A percentile compares a stretch with the other conserved stretches of the same genome.
Evolutionary conservation across 2,888 invertebrate genomes (phyloP).

Genomic region (Drosophila greeni): DNA sequence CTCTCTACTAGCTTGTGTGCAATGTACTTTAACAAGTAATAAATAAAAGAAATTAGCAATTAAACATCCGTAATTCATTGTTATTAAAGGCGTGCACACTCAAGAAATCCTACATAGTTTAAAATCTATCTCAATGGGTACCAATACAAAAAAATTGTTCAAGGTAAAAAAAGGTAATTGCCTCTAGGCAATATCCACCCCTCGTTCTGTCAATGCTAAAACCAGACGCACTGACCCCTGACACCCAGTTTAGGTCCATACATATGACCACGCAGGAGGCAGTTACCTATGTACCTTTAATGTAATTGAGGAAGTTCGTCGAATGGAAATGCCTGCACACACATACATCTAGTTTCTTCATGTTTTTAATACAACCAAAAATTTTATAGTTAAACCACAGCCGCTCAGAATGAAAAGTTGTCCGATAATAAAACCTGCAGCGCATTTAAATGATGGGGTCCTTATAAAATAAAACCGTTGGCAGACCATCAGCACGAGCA

Average conservation of each 20-base stretch:
- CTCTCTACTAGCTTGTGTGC: neutral
- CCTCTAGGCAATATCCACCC: slow-evolving; percentile 31
- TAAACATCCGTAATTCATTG: neutral
- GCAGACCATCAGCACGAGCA: slow-evolving; percentile 51
- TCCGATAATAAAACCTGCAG: slow-evolving; percentile 61
- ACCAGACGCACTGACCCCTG: slow-evolving; percentile 57
- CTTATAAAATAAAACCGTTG: slow-evolving; percentile 39
- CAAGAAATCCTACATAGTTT: neutral
- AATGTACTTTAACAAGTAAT: neutral
- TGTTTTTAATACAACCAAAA: neutral
- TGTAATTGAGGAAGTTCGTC: neutral
- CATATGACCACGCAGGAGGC: slow-evolving; percentile 13
- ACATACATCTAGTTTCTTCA: neutral
- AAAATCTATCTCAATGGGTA: neutral
- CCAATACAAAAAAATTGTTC: slow-evolving; percentile 2
- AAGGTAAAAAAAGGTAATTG: slow-evolving; percentile 1
- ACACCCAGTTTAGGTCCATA: slow-evolving; percentile 45
- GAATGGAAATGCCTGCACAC: neutral
- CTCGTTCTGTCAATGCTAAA: slow-evolving; percentile 20
- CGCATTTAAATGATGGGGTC: slow-evolving; percentile 64
- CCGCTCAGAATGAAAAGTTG: slow-evolving; percentile 52
- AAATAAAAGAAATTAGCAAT: neutral
- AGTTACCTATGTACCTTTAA: neutral
- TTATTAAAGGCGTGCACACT: neutral
- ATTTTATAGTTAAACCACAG: slow-evolving; percentile 7